Base-by-base conservation (phyloP, 1,140 invertebrate genomes). In the Dendroctonus valens region DNA sequence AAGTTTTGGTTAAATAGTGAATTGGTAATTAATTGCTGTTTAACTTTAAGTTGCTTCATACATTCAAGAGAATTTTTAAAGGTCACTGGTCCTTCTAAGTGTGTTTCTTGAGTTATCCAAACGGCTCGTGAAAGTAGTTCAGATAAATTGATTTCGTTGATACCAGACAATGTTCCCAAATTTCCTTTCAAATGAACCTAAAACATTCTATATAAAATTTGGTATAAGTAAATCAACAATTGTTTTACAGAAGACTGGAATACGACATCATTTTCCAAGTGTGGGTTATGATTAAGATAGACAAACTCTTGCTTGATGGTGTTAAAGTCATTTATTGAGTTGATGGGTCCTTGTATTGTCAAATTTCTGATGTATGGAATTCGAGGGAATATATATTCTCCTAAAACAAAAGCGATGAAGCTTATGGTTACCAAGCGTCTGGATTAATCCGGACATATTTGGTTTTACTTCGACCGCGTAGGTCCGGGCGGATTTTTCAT, bases 151-250 rank as follows among this genome's bases (percentile, higher is more conserved):
- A 74, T 49, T 8, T 61, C 67, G 54, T 78, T 75, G 9, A 76
- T 70, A 6, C 64, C 52, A 11, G 65, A 42, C 6, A 42, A 12
- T 5, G 76, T 67, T 26, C 44, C 65, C 12, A 78, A 54, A 68
- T 77, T 74, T 48, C 69, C 71, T 11, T 63, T 48, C 14, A 78
- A 68, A 38, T 63, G 42, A 7, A 78, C 73, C 71, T 75, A 55
- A 46, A 71, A 72, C 3, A 3, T 1, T 26, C 3, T 26, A 26
- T 26, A 26, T 26, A 26, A 26, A 26, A 26, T 3, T 26, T 26
- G 26, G 26, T 26, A 26, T 26, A 26, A 26, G 1, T 26, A 26
- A 26, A 26, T 26, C 26, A 26, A 3, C 26, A 26, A 2, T 26
- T 26, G 1, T 26, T 1, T 61, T 70, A 76, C 76, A 0, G 48